Evolutionary conservation across 2,888 invertebrate genomes (phyloP), one percentile per base, ranked within the genome.

Genomic region (Baronia brevicornis): DNA sequence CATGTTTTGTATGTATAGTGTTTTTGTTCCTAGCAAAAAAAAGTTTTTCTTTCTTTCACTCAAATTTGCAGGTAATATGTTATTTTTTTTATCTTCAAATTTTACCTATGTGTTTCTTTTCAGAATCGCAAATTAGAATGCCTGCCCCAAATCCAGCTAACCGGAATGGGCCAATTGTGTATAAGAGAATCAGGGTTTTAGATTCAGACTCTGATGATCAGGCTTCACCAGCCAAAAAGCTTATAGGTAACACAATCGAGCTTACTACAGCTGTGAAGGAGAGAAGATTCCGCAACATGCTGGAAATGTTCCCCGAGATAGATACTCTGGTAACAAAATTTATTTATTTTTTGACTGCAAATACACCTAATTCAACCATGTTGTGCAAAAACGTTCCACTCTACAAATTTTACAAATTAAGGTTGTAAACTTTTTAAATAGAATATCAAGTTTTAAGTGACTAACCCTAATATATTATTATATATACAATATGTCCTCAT

Each of bases 241-340:
- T 57, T 2, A 18, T 13, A 2, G 5, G n/a, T 6, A 53, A 46
- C 3, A 30, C 43, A 6, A 28, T 43, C 1, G 72, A 79, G 44
- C 59, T 86, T 3, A 77, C 85, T 2, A 65, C 71, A 0, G 63
- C 73, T 22, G 74, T 87, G n/a, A 86, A 86, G 43, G 88, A 88
- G 49, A 75, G 86, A 30, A 75, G 88, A 39, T 86, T 90, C 55
- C 82, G 86, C 55, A 89, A 89, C 61, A 85, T 90, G 69, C 67
- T 85, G 41, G 85, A 87, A 56, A 87, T 87, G 70, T 90, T 88
- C 52, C 90, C 90, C 3, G 80, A 86, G 33, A 70, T 88, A 46
- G 85, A 88, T 41, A 82, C 86, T 14, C 69, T 86, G 68, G 90
- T 90, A 67, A 68, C 73, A 61, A 38, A 36, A 10, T 20, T 5